Conservation (phyloP, 2,797 vertebrate genomes). For the Sebastes kiyomatsui region DNA sequence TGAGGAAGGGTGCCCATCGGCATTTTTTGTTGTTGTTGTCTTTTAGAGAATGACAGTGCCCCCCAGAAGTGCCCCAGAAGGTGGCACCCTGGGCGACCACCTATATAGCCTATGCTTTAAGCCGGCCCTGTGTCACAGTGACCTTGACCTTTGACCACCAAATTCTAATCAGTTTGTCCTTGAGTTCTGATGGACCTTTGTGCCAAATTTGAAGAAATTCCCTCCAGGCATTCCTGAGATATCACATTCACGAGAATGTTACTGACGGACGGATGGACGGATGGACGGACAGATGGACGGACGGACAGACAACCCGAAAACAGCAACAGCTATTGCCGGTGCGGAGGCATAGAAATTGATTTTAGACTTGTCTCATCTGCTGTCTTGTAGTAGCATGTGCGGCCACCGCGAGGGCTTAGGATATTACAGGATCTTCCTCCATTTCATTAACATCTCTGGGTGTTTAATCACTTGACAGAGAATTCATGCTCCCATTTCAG, state of each 20-base stretch:
- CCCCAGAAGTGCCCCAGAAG: too few species aligned
- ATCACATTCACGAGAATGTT: background rate
- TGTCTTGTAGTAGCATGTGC: background rate
- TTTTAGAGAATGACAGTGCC: too few species aligned
- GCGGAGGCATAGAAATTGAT: background rate
- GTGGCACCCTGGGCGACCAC: too few species aligned
- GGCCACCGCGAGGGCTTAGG: background rate
- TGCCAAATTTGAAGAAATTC: background rate
- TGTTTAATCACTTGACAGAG: constrained; percentile 63
- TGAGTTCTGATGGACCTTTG: background rate
- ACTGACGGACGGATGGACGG: fast-evolving
- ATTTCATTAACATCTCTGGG: constrained; percentile 66
- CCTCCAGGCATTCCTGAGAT: background rate
- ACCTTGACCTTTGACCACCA: background rate
- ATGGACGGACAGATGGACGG: too few species aligned
- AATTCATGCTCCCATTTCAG: constrained; percentile 63
- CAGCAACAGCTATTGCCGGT: too few species aligned
- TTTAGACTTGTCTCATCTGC: background rate
- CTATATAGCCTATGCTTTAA: too few species aligned
- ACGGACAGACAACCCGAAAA: too few species aligned
- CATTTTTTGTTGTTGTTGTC: too few species aligned
- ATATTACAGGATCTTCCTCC: constrained; percentile 43
- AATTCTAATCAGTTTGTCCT: background rate
- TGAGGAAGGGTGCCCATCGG: too few species aligned
- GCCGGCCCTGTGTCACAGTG: background rate